Conservation (phyloP, 2,888 invertebrate species). For the Temnothorax unifasciatus region DNA sequence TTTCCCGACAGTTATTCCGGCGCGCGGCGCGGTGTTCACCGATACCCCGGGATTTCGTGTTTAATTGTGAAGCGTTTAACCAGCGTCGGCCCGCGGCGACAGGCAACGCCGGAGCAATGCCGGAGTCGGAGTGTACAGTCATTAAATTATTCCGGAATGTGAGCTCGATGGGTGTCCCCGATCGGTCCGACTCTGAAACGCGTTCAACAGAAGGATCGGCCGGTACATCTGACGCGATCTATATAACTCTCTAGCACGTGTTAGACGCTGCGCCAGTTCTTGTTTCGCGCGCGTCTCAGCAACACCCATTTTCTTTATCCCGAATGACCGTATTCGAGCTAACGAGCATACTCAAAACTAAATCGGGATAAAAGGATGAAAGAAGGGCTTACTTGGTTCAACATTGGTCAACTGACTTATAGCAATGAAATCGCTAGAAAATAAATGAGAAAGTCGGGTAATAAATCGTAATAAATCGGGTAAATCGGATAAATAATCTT, state of each 20-base stretch:
- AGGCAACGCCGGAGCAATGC: constrained; percentile 65
- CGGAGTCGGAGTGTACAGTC: constrained; percentile 76
- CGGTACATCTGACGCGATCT: constrained; percentile 63
- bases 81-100: constrained; percentile 66
- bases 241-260: constrained; percentile 14
- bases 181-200: constrained; percentile 74
- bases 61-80: constrained; percentile 81
- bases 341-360: constrained; percentile 28
- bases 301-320: constrained; percentile 10
- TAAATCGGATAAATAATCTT: not conserved
- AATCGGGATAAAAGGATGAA: not conserved
- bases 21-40: not conserved
- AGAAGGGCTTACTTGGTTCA: not conserved
- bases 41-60: constrained; percentile 69
- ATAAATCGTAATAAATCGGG: no score
- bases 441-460: not conserved
- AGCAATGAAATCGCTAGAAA: not conserved
- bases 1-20: not conserved
- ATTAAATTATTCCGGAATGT: constrained; percentile 85
- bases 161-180: constrained; percentile 78
- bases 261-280: not conserved
- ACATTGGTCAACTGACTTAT: not conserved
- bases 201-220: constrained; percentile 63
- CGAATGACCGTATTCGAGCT: constrained; percentile 5
- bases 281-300: constrained; percentile 1